A percentile compares a stretch with the other conserved stretches of the same genome.
phyloP scores from a whole-genome alignment of 2,888 invertebrate species.

The Polietes domitor region DNA sequence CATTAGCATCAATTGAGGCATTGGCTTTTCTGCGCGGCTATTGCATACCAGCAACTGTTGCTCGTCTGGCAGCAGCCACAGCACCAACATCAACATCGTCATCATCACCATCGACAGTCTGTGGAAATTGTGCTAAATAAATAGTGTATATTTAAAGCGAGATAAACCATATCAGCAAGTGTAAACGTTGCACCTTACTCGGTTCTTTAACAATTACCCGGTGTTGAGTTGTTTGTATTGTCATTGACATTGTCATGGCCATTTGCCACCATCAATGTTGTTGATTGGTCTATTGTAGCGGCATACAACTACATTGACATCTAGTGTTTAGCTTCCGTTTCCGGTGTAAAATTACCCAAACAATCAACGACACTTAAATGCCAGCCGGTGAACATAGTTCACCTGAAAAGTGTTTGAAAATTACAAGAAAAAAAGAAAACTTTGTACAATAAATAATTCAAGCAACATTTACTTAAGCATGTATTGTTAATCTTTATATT shows the following conservation, averaged over 20 bases:
- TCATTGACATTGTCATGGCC: too few species aligned
- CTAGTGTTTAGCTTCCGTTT: slow-evolving; percentile 56
- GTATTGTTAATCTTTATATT: neutral
- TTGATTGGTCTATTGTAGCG: neutral
- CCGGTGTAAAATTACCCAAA: slow-evolving; percentile 4
- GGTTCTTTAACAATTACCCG: slow-evolving; percentile 24
- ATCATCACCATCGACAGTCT: too few species aligned
- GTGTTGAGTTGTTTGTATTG: neutral
- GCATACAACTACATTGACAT: slow-evolving; percentile 17
- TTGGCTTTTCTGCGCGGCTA: too few species aligned
- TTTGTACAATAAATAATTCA: too few species aligned
- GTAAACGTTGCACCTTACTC: neutral
- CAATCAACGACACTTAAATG: neutral
- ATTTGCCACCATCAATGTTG: too few species aligned
- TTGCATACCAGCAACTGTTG: slow-evolving; percentile 62
- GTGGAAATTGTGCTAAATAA: slow-evolving; percentile 15
- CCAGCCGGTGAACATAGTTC: neutral
- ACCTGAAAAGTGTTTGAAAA: neutral
- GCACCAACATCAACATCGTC: too few species aligned
- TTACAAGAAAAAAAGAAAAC: neutral
- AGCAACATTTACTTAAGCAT: neutral
- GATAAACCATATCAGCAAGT: slow-evolving; percentile 10
- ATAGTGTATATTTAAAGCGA: neutral
- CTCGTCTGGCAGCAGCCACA: slow-evolving; percentile 48
- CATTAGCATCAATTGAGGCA: slow-evolving; percentile 64